phyloP scores from a whole-genome alignment of 2,797 vertebrate genomes.

The Zalophus californianus region DNA sequence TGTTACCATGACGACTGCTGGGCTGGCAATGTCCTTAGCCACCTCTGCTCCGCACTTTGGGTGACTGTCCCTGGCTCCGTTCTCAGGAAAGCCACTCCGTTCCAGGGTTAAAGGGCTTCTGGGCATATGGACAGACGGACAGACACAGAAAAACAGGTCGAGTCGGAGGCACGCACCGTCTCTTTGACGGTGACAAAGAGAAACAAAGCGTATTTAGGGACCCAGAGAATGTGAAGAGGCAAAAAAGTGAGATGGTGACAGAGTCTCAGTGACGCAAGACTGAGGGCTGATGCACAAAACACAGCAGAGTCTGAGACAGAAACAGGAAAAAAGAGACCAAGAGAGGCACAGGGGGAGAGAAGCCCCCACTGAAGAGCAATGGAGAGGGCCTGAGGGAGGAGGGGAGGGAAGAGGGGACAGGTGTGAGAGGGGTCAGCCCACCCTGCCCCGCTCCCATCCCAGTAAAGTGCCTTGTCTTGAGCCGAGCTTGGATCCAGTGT shows the following conservation, averaged over 20 bases:
- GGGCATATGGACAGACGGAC: background rate
- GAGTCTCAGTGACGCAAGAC: background rate
- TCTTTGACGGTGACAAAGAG: background rate
- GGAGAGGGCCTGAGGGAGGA: background rate
- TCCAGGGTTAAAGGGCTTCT: background rate
- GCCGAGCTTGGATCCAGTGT: background rate
- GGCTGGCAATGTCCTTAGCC: conserved; percentile 67
- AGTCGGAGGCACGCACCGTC: background rate
- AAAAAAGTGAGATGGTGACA: background rate
- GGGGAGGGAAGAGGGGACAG: background rate
- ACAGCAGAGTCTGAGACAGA: background rate
- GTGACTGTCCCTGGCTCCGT: conserved; percentile 44
- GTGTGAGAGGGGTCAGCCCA: background rate
- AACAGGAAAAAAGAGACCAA: conserved; percentile 32
- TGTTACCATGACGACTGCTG: conserved; percentile 79
- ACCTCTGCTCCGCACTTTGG: background rate
- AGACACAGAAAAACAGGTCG: background rate
- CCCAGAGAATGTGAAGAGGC: background rate
- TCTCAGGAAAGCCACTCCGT: conserved; percentile 52
- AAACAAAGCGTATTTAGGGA: background rate
- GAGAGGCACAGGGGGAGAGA: background rate
- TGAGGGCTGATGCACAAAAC: background rate
- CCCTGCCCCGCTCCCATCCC: background rate
- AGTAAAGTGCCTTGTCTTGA: background rate
- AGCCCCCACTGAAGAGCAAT: background rate